Conservation (phyloP, 2,888 invertebrate genomes). For the Venustoraphidia nigricollis region DNA sequence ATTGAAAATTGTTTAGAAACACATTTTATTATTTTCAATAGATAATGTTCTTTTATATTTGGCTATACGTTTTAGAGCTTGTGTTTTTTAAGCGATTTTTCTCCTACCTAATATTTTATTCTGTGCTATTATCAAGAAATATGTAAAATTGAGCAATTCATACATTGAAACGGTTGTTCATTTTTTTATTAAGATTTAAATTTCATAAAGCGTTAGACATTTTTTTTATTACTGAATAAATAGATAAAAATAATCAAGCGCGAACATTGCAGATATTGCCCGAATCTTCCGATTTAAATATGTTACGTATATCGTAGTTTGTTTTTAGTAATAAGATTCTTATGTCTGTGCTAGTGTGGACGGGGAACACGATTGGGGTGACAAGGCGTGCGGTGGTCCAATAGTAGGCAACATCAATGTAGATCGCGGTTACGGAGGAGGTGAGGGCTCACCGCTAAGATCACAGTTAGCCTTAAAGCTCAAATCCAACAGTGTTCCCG, state of each 20-base stretch:
- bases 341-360: background rate
- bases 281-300: background rate
- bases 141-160: too few species aligned
- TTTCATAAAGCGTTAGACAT: too few species aligned
- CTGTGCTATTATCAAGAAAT: too few species aligned
- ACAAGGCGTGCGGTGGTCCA: constrained; percentile 13
- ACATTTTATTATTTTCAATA: background rate
- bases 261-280: too few species aligned
- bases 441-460: constrained; percentile 59
- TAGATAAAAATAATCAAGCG: too few species aligned
- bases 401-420: constrained; percentile 9
- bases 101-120: too few species aligned
- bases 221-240: too few species aligned
- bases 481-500: constrained; percentile 29
- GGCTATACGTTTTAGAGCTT: constrained; percentile 1
- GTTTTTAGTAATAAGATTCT: too few species aligned
- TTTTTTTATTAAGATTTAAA: too few species aligned
- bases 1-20: background rate
- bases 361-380: constrained; percentile 21
- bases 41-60: background rate
- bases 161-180: too few species aligned
- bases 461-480: constrained; percentile 54
- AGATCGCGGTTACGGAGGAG: constrained; percentile 17
- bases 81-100: too few species aligned
- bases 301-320: background rate